Evolutionary conservation across 1,140 invertebrate genomes (phyloP), one percentile per base, ranked within the genome.

Genomic region (Zophobas morio): DNA sequence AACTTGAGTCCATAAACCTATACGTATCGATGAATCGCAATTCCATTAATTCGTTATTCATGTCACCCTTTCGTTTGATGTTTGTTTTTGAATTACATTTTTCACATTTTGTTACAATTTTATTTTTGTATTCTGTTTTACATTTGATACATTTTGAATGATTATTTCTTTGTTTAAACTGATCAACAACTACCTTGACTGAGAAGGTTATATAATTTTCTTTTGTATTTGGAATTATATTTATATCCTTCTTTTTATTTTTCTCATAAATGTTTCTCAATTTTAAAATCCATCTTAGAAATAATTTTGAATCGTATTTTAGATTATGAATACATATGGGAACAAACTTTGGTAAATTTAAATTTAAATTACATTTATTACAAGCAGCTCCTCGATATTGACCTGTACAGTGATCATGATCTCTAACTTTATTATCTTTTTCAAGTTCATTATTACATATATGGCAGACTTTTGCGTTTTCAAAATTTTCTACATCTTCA

Each of bases 321-420:
- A 75, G 40, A 70, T 72, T 70, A 37, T 75, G 73, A 63, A 75
- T 72, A 8, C 20, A 33, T 4, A 75, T 35, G 3, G 54, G 73
- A 72, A 75, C 39, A 74, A 71, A 74, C 20, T 20, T 20, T 20
- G 20, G 20, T 20, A 20, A 20, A 20, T 20, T 20, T 46, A 63
- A 54, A 42, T 78, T 53, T 47, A 78, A 57, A 79, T 47, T 81
- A 51, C 79, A 80, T 33, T 63, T 66, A 73, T 63, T 75, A 57
- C n/a, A 78, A 20, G 49, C 70, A 37, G 77, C 36, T 42, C 74
- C 46, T 40, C 74, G 70, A 46, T 56, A 79, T 8, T 70, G 75
- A 6, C 77, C 79, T n/a, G 60, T 77, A 36, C 76, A 74, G 63
- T 80, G 72, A 79, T 42, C 71, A 54, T 81, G 76, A 73, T 79